These are phyloP conservation scores for Chondrosia reniformis DNA, from an alignment of 37 sponge, comb jelly and placozoan genomes.

Conservation along the genomic window DNA sequence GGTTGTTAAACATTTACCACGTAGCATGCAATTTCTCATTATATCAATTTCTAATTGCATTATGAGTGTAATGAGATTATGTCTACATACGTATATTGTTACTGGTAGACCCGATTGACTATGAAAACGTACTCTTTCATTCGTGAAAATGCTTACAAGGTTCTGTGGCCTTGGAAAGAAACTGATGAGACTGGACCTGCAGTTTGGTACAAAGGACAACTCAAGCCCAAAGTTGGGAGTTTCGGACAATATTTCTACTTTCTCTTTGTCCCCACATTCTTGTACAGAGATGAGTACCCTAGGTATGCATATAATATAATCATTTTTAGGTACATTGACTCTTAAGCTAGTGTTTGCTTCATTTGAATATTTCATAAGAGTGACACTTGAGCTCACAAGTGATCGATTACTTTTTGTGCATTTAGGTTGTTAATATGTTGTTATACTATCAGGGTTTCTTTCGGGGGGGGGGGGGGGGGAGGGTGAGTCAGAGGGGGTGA, in stretches of 20 bases:
- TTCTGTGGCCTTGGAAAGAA: conserved; percentile 64
- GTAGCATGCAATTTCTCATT: neutral
- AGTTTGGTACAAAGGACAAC: conserved; percentile 76
- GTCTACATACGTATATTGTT: neutral
- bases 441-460: no score
- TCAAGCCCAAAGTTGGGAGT: conserved; percentile 58
- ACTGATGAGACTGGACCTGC: conserved; percentile 67
- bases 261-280: conserved; percentile 76
- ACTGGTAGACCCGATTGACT: conserved; percentile 41
- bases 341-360: no score
- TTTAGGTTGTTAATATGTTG: no score
- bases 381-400: no score
- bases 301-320: conserved; percentile 42
- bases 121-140: conserved; percentile 81
- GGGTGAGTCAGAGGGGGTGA: no score
- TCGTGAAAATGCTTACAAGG: conserved; percentile 85
- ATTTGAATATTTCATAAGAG: no score
- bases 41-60: neutral
- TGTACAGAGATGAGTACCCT: conserved; percentile 82
- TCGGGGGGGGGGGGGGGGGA: no score
- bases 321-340: no score
- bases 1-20: no score
- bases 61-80: neutral
- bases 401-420: no score
- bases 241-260: conserved; percentile 76